Evolutionary conservation across 2,888 invertebrate genomes (phyloP), one percentile per base, ranked within the genome.

Genomic region (Anodontia alba): DNA sequence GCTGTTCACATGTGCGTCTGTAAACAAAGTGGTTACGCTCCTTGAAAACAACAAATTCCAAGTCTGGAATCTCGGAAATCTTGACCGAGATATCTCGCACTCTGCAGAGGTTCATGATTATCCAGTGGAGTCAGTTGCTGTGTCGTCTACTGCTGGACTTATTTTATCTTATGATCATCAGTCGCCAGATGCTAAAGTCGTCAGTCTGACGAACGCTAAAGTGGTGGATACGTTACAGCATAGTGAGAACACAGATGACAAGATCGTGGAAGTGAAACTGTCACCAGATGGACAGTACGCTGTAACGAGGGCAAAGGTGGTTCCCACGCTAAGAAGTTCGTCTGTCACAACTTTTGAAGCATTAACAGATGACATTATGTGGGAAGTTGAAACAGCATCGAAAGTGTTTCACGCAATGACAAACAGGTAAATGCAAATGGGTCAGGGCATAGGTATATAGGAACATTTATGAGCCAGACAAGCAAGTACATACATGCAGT

Each of bases 51-150:
- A 91, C 75, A 82, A 88, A 0, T 84, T 93, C 46, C 92, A 92
- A 80, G 91, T 92, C 1, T 93, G 93, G 93, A 88, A 92, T 71
- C 77, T 93, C 17, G 86, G 91, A 79, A 92, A 93, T 81, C 81
- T 93, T n/a, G 90, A 92, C 72, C 86, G 89, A 8, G 89, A 92
- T 77, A 87, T 91, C 31, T 84, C 84, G 20, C 91, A 92, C 78
- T 77, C 88, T 0, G 89, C 90, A 29, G 86, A 90, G 67, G 82
- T 91, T 66, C 86, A 91, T 67, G 87, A 86, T n/a, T 89, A 88
- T 12, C 66, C 83, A 7, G 89, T 93, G 0, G 75, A 73, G 46
- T 80, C 84, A 1, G 29, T 90, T 17, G 82, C 87, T 7, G 73
- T 89, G 7, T 86, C 89, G 23, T 80, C 89, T 3, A 62, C 68